Evolutionary conservation across 2,888 invertebrate genomes (phyloP).

Genomic region (Drosophila yooni): DNA sequence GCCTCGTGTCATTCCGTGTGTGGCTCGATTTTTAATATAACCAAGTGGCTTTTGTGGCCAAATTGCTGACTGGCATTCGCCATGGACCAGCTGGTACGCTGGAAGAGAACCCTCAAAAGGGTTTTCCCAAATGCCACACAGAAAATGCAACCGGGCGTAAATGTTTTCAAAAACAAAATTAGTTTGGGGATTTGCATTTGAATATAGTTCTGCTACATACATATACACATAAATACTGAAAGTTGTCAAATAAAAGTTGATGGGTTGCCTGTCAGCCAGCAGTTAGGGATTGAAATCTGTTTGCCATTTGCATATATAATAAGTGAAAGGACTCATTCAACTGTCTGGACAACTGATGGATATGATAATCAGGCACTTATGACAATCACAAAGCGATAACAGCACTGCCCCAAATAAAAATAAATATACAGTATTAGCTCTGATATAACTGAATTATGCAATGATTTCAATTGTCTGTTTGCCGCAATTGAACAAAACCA

Average conservation of each 20-base stretch:
- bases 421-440: constrained; percentile 12
- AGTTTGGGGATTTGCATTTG: constrained; percentile 80
- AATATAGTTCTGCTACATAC: constrained; percentile 48
- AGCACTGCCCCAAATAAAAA: constrained; percentile 29
- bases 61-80: constrained; percentile 49
- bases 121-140: constrained; percentile 36
- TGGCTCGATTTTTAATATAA: constrained; percentile 69
- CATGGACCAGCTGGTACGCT: constrained; percentile 57
- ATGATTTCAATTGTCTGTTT: constrained; percentile 13
- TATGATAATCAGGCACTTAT: constrained; percentile 67
- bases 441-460: constrained; percentile 4
- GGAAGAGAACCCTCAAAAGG: constrained; percentile 45
- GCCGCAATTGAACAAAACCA: constrained; percentile 2
- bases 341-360: constrained; percentile 49
- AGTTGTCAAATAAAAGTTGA: constrained; percentile 66
- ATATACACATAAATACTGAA: constrained; percentile 24
- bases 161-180: constrained; percentile 80
- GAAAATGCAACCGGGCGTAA: constrained; percentile 72
- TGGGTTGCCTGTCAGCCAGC: constrained; percentile 26
- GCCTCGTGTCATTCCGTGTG: constrained; percentile 32
- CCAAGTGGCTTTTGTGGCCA: constrained; percentile 73
- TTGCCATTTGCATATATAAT: constrained; percentile 76
- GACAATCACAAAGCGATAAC: constrained; percentile 38
- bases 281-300: constrained; percentile 64
- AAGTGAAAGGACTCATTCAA: constrained; percentile 56